phyloP scores from a whole-genome alignment of 2,797 vertebrate species.

The Ptychadena robeensis region DNA sequence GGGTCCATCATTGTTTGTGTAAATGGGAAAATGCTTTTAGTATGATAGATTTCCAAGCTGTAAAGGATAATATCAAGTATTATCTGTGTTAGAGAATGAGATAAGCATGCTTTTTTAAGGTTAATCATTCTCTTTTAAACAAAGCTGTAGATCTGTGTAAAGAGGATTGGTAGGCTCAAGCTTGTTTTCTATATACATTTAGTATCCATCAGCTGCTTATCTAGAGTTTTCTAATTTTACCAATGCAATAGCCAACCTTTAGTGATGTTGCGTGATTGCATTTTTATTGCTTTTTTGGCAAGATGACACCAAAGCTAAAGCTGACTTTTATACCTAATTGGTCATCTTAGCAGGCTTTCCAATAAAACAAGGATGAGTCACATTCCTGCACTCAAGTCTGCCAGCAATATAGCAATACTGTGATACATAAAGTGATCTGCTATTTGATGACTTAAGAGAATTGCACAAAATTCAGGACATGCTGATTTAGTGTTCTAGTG shows the following conservation, averaged over 20 bases:
- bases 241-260: neutral
- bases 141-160: neutral
- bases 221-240: neutral
- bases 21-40: neutral
- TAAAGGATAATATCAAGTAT: neutral
- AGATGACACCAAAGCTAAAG: neutral
- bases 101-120: neutral
- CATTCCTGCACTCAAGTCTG: constrained; percentile 65
- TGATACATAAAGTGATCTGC: constrained; percentile 73
- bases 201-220: constrained; percentile 3
- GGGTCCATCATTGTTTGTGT: neutral
- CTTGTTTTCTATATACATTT: constrained; percentile 22
- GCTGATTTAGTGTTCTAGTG: constrained; percentile 76
- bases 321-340: neutral
- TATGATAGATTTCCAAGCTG: neutral
- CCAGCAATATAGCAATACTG: constrained; percentile 66
- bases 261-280: neutral
- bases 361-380: constrained; percentile 58
- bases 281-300: neutral
- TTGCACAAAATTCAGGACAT: constrained; percentile 66
- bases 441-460: constrained; percentile 69
- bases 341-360: neutral
- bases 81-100: neutral
- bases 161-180: neutral
- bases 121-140: neutral